Evolutionary conservation across 2,888 invertebrate species (phyloP), one percentile per base, ranked within the genome.

Genomic region (Scaeva pyrastri): DNA sequence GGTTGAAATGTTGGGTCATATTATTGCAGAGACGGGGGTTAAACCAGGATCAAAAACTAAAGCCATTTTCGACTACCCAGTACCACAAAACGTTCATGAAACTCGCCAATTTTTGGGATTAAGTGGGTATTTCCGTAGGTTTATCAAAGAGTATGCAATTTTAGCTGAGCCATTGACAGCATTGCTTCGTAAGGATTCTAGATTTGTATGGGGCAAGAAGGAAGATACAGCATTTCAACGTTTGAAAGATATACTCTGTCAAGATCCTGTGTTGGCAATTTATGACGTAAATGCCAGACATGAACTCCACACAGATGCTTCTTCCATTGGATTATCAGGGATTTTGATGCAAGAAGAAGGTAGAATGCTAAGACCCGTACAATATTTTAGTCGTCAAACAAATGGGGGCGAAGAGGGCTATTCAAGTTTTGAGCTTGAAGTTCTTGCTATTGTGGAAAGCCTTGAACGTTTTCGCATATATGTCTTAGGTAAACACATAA

Each of bases 311-410:
- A 50, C 48, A 2, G 66, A 66, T 19, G 64, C 64, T 0, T 66
- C 48, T 7, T n/a, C 26, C 1, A 26, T 48, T 26, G 64, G 64
- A 14, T 31, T 66, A 10, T 36, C 66, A 2, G 68, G 50, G 6
- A 68, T 68, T 14, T 21, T 41, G 19, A 68, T 68, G 68, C 52
- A 68, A 19, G 23, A 68, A 36, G 68, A 52, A 52, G 50, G 10
- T 4, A 11, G 36, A 7, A 14, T 5, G 2, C 12, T 52, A 14
- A 16, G 36, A 36, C 50, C 39, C 2, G 68, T 70, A 16, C 68
- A 70, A 12, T 71, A 71, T 56, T 71, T 45, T n/a, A 56, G 56
- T 11, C n/a, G 56, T 7, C 16, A 56, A 14, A 71, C 41, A 12
- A 14, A 2, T 10, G 2, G n/a, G n/a, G n/a, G n/a, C n/a, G n/a